These are phyloP conservation scores for Castor canadensis DNA, from an alignment of 2,113 vertebrate genomes.

Conservation along the genomic window DNA sequence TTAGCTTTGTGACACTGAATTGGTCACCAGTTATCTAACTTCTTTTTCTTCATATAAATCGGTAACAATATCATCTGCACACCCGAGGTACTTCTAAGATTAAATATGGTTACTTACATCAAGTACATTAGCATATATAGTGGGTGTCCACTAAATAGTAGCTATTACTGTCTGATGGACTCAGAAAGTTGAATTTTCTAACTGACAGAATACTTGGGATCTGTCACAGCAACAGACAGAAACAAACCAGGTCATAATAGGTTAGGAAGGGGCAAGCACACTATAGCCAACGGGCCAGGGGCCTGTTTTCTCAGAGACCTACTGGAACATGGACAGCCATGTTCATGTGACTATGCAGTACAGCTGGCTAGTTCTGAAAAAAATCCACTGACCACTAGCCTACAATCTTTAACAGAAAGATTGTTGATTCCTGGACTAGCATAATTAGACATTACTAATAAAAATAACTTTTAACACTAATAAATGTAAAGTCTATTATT, in stretches of 20 bases:
- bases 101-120: background rate
- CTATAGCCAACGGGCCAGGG: background rate
- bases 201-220: background rate
- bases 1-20: background rate
- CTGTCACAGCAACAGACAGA: background rate
- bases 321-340: background rate
- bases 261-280: background rate
- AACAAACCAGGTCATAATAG: background rate
- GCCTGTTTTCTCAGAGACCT: background rate
- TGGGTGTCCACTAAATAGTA: background rate
- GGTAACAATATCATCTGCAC: background rate
- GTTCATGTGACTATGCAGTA: background rate
- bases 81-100: background rate
- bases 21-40: background rate
- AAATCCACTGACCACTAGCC: background rate
- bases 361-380: background rate
- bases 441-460: background rate
- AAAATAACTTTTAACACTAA: slow-evolving; percentile 23
- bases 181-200: background rate
- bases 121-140: background rate
- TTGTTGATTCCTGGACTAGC: background rate
- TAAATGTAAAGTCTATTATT: background rate
- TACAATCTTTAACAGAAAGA: background rate
- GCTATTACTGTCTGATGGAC: background rate
- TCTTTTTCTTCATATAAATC: background rate